These are phyloP conservation scores for Buceros bicornis DNA, from an alignment of 2,797 vertebrate genomes.

Conservation along the genomic window DNA sequence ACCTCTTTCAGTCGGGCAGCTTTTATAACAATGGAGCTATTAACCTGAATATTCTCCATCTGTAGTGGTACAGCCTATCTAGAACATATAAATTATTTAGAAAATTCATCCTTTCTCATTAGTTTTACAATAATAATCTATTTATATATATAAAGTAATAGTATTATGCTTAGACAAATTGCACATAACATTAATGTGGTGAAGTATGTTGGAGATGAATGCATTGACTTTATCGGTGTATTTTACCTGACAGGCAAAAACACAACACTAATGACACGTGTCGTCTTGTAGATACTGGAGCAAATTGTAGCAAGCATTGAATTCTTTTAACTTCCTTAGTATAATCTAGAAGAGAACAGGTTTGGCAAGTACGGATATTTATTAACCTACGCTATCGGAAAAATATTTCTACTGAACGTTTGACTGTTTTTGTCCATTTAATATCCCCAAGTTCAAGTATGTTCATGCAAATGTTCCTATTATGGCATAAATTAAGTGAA, in stretches of 20 bases:
- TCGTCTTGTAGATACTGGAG: not conserved
- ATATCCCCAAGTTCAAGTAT: not conserved
- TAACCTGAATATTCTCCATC: not conserved
- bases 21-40: not conserved
- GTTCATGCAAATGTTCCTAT: not conserved
- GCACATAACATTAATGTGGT: fast-evolving
- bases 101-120: not conserved
- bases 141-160: not conserved
- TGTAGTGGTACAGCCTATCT: not conserved
- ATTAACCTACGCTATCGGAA: not conserved
- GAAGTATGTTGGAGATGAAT: not conserved
- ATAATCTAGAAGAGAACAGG: not conserved
- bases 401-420: not conserved
- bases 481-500: not conserved
- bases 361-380: not conserved
- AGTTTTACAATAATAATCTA: not conserved
- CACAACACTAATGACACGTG: not conserved
- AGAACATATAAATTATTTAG: not conserved
- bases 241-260: not conserved
- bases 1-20: not conserved
- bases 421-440: not conserved
- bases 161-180: not conserved
- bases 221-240: not conserved
- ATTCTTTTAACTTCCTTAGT: not conserved
- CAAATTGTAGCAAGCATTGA: not conserved